Evolutionary conservation across 2,113 vertebrate genomes (phyloP).

Genomic region (Brienomyrus brachyistius): DNA sequence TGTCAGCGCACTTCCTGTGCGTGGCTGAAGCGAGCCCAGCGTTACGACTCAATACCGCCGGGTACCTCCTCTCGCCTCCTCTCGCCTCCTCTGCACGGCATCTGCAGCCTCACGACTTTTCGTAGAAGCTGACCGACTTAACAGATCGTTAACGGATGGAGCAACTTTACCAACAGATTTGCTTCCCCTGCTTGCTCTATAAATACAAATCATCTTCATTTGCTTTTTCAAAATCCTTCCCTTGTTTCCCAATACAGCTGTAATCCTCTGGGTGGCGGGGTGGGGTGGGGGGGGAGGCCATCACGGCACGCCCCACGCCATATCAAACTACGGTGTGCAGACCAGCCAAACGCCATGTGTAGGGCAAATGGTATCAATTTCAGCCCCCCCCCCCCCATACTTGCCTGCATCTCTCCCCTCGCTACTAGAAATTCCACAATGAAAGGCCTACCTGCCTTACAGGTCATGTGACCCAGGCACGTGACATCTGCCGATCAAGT

Average conservation of each 20-base stretch:
- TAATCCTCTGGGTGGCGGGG: not conserved
- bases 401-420: not conserved
- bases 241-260: not conserved
- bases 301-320: not conserved
- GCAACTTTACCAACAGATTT: not conserved
- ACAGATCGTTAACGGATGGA: not conserved
- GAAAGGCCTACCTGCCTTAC: not conserved
- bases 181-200: not conserved
- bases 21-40: constrained; percentile 27
- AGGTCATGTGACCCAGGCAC: not conserved
- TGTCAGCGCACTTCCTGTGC: constrained; percentile 22
- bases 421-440: not conserved
- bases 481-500: not conserved
- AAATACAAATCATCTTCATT: too few relatives aligned
- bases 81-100: not conserved
- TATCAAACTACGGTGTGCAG: not conserved
- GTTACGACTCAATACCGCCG: not conserved
- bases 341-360: not conserved
- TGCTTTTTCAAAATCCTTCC: not conserved
- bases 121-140: not conserved
- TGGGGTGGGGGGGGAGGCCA: not conserved
- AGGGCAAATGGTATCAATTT: not conserved
- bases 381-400: not conserved
- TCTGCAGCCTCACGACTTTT: not conserved
- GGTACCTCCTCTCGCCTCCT: not conserved